These are phyloP conservation scores for Barypeithes pellucidus DNA, from an alignment of 2,888 invertebrate genomes.

Conservation along the genomic window DNA sequence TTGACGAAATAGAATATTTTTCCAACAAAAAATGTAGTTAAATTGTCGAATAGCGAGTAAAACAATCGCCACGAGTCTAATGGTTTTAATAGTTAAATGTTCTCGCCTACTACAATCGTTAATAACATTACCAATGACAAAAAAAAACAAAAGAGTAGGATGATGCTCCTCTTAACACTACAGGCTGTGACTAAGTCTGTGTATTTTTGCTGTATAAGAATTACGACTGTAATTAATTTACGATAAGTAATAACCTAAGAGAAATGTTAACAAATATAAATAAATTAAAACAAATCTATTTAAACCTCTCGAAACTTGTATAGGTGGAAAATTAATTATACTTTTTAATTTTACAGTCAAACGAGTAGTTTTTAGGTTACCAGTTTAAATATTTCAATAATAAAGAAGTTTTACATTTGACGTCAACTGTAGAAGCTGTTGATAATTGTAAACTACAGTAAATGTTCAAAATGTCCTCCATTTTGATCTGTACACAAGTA, in stretches of 20 bases:
- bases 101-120: constrained; percentile 48
- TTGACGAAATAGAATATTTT: no score
- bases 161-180: constrained; percentile 51
- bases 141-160: constrained; percentile 49
- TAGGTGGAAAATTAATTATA: not conserved
- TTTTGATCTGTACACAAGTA: no score
- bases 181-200: constrained; percentile 41
- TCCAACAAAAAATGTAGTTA: no score
- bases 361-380: no score
- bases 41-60: no score
- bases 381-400: no score
- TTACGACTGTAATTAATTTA: constrained; percentile 43
- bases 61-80: constrained; percentile 9
- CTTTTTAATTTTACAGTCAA: no score
- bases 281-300: not conserved
- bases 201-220: constrained; percentile 33
- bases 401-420: no score
- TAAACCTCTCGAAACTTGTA: no score
- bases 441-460: no score
- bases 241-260: constrained; percentile 42
- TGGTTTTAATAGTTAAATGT: constrained; percentile 36
- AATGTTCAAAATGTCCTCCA: no score
- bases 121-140: constrained; percentile 47
- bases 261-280: constrained; percentile 22
- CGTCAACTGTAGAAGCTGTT: no score